These are phyloP conservation scores for Trachelus tabidus DNA, from an alignment of 2,888 invertebrate genomes.

Conservation along the genomic window DNA sequence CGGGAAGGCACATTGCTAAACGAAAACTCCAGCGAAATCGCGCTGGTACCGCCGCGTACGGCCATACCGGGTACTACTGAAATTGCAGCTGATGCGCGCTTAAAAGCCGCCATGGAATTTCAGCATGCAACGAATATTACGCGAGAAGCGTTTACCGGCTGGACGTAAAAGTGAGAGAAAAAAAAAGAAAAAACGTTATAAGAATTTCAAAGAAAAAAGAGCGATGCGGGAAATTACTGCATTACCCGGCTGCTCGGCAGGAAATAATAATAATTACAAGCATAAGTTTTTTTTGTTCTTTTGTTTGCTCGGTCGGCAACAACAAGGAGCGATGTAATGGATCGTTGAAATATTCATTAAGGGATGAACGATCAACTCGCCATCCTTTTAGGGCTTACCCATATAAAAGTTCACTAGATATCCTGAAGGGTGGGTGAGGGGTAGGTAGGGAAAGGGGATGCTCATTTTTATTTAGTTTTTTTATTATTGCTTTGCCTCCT, in stretches of 20 bases:
- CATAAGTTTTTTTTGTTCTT: neutral
- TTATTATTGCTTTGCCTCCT: neutral
- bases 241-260: neutral
- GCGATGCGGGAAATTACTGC: neutral
- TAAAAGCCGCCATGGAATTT: neutral
- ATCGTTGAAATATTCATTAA: neutral
- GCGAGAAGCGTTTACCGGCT: conserved; percentile 3
- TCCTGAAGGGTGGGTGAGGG: neutral
- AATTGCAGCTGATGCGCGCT: neutral
- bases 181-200: neutral
- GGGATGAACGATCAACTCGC: neutral
- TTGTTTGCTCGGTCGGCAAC: neutral
- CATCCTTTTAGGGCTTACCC: neutral
- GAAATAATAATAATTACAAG: neutral
- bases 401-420: neutral
- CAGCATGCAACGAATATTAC: neutral
- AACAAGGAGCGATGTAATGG: neutral
- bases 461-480: neutral
- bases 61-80: neutral
- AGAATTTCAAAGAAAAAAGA: neutral
- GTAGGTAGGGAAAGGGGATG: neutral
- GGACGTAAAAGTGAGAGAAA: conserved; percentile 4
- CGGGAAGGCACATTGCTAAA: neutral
- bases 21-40: neutral
- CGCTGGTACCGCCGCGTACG: neutral